These are phyloP conservation scores for Rhingia rostrata DNA, from an alignment of 2,888 invertebrate genomes.

Conservation along the genomic window DNA sequence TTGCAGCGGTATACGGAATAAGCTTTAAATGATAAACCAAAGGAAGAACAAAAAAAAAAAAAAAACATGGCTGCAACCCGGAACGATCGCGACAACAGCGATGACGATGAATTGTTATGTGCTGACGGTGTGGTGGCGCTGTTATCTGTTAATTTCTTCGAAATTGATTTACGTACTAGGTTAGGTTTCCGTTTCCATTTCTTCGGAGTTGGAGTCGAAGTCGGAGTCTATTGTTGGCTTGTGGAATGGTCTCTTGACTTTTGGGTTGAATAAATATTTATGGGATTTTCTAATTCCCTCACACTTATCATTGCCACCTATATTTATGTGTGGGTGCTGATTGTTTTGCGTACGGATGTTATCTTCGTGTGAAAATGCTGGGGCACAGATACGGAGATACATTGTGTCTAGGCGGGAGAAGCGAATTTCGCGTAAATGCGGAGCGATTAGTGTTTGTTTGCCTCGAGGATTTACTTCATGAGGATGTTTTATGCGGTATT, in stretches of 20 bases:
- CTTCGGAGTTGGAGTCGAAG: slow-evolving; percentile 23
- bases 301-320: slow-evolving; percentile 39
- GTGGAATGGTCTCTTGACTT: slow-evolving; percentile 45
- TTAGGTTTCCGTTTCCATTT: slow-evolving; percentile 27
- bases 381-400: slow-evolving; percentile 8
- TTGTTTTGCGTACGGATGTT: slow-evolving; percentile 52
- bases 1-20: slow-evolving; percentile 52
- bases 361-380: slow-evolving; percentile 66
- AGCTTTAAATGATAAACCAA: slow-evolving; percentile 53
- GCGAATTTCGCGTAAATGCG: slow-evolving; percentile 18
- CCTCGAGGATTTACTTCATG: slow-evolving; percentile 11
- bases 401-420: neutral
- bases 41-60: slow-evolving; percentile 15
- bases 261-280: slow-evolving; percentile 65
- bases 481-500: slow-evolving; percentile 31
- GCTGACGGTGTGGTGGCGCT: slow-evolving; percentile 57
- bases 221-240: slow-evolving; percentile 1
- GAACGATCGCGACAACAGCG: slow-evolving; percentile 58
- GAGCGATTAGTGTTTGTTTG: slow-evolving; percentile 30
- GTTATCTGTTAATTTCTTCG: slow-evolving; percentile 71
- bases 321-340: slow-evolving; percentile 51
- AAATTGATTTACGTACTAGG: slow-evolving; percentile 67
- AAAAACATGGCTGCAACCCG: slow-evolving; percentile 49
- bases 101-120: slow-evolving; percentile 71
- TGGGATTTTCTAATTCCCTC: slow-evolving; percentile 53